Percentiles rank a stretch among this genome's conserved stretches.
Evolutionary conservation across 1,140 invertebrate genomes (phyloP).

Genomic region (Nomia melanderi): DNA sequence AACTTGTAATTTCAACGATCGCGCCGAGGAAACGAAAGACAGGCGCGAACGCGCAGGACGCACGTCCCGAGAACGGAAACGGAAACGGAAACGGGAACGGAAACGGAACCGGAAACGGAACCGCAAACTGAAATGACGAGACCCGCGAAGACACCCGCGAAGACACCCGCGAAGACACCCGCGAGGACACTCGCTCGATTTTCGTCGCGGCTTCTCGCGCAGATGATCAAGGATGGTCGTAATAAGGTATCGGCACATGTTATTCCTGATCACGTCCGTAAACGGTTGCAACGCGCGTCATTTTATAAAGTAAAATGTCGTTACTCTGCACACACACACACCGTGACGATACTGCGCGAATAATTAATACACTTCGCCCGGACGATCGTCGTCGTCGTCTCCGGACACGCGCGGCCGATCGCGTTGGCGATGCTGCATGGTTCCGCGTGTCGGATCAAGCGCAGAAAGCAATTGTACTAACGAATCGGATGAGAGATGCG

Average conservation of each 20-base stretch:
- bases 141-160: too few relatives aligned
- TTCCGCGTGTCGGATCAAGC: not conserved
- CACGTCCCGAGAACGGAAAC: constrained; percentile 2
- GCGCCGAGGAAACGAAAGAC: constrained; percentile 8
- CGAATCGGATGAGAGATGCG: too few relatives aligned
- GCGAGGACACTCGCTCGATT: constrained; percentile 19
- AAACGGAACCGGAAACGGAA: constrained; percentile 7
- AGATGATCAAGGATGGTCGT: constrained; percentile 33
- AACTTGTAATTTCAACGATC: constrained; percentile 3
- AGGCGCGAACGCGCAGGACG: too few relatives aligned
- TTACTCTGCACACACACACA: constrained; percentile 24
- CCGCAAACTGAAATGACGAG: too few relatives aligned
- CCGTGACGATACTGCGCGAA: not conserved
- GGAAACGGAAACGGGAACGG: too few relatives aligned
- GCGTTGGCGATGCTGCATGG: too few relatives aligned
- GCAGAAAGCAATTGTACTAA: constrained; percentile 17
- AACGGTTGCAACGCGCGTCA: constrained; percentile 29
- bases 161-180: too few relatives aligned
- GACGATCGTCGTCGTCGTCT: too few relatives aligned
- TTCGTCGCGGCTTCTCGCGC: constrained; percentile 9
- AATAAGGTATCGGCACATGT: constrained; percentile 51
- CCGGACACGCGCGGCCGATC: too few relatives aligned
- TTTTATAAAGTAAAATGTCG: constrained; percentile 58
- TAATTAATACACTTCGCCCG: too few relatives aligned
- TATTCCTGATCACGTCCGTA: constrained; percentile 48